These are phyloP conservation scores for Grus americana DNA, from an alignment of 2,113 vertebrate genomes.

Conservation along the genomic window DNA sequence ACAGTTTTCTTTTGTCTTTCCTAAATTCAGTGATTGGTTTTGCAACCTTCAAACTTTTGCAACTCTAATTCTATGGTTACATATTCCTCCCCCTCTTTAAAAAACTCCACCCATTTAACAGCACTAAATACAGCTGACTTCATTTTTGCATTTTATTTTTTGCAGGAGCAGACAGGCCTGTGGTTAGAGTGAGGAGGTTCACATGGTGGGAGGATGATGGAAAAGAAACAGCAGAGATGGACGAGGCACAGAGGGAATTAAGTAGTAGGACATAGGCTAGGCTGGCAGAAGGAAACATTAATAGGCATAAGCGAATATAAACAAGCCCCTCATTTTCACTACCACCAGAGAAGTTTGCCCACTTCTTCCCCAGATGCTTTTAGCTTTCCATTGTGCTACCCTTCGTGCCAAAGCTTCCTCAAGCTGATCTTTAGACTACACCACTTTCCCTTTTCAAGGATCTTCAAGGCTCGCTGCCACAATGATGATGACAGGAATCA, in stretches of 20 bases:
- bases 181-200: not conserved
- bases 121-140: not conserved
- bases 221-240: not conserved
- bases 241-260: not conserved
- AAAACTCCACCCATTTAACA: not conserved
- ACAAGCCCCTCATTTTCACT: not conserved
- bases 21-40: not conserved
- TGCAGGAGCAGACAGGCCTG: not conserved
- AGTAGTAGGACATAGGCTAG: not conserved
- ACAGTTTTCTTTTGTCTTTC: not conserved
- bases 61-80: not conserved
- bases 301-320: not conserved
- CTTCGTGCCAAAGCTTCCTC: not conserved
- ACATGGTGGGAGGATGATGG: not conserved
- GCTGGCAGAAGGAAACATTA: not conserved
- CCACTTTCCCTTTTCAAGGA: not conserved
- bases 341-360: not conserved
- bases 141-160: not conserved
- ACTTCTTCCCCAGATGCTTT: not conserved
- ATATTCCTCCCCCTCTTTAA: not conserved
- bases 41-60: not conserved
- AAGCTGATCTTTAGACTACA: not conserved
- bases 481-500: not conserved
- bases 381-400: not conserved
- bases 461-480: not conserved